Percentiles rank a stretch among this genome's conserved stretches.
Evolutionary conservation across 92 coral and sea anemone genomes (phyloP).

Genomic region (Paramuricea clavata): DNA sequence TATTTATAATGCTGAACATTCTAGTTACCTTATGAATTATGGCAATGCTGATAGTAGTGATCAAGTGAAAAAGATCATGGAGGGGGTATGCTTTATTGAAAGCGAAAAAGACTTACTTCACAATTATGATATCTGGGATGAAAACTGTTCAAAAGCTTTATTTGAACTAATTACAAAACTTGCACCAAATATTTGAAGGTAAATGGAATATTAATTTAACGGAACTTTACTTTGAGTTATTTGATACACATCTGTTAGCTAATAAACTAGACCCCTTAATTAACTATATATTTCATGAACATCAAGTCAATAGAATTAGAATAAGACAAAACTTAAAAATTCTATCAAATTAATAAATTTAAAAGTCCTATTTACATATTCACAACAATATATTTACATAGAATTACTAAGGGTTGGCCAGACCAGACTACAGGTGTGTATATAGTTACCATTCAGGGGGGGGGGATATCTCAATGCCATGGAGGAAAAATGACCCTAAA

Average conservation of each 20-base stretch:
- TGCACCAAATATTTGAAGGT: constrained; percentile 20
- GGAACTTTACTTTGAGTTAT: neutral
- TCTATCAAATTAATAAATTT: no score
- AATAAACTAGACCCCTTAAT: no score
- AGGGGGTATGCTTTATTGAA: constrained; percentile 14
- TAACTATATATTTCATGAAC: no score
- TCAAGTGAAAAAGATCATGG: neutral
- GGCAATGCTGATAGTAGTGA: constrained; percentile 14
- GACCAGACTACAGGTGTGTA: no score
- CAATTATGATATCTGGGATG: constrained; percentile 29
- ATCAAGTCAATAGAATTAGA: no score
- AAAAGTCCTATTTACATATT: no score
- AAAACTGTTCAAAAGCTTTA: constrained; percentile 26
- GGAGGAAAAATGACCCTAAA: no score
- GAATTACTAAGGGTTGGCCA: no score
- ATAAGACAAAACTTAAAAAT: no score
- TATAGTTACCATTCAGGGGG: no score
- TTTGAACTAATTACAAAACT: constrained; percentile 19
- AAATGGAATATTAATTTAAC: neutral
- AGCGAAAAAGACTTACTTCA: constrained; percentile 23
- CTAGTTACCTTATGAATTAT: neutral
- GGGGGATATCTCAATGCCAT: no score
- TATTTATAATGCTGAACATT: neutral
- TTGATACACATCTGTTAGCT: neutral
- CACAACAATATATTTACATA: no score